Evolutionary conservation across 1,140 invertebrate genomes (phyloP), one percentile per base, ranked within the genome.

Genomic region (Octopus bimaculoides): DNA sequence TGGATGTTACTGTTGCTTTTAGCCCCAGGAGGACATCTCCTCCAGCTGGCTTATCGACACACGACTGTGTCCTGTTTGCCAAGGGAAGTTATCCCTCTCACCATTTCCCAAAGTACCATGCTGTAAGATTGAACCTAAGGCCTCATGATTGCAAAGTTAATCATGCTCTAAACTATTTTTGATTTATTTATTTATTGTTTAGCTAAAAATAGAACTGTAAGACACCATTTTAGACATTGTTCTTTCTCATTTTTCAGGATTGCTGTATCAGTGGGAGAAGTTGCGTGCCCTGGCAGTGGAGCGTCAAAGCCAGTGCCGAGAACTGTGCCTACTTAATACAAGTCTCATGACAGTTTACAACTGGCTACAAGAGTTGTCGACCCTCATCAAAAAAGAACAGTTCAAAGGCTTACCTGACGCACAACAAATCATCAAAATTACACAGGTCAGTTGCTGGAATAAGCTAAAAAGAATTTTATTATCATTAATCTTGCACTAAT

Each of bases 221-320:
- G n/a, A 52, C 20, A 9, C 17, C 9, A 10, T 78, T 41, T 54
- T 52, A 20, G 9, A 54, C 52, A 10, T 78, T 66, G 56, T 83
- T 77, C 9, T 76, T 79, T 74, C 80, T 83, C 81, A 80, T 80
- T 82, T 90, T 91, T 54, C 85, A 93, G 93, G 90, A 82, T 88
- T 93, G 77, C 90, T 93, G 75, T 90, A 92, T 81, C 89, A 91
- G 86, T 93, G 93, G 92, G 91, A 92, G 84, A 88, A 87, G 52
- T 84, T 93, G 77, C 90, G 92, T 69, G 86, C 89, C 12, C 87
- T 91, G 80, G 90, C 91, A 0, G 90, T 92, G 53, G 92, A 93
- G 78, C 87, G 90, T 7, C 91, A 92, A 84, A 89, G 86, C 81
- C 85, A 87, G 82, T 82, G 84, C 5, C 82, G 82, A 52, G 79